These are phyloP conservation scores for Nesogale talazaci DNA, from an alignment of 2,113 vertebrate genomes.

Conservation along the genomic window DNA sequence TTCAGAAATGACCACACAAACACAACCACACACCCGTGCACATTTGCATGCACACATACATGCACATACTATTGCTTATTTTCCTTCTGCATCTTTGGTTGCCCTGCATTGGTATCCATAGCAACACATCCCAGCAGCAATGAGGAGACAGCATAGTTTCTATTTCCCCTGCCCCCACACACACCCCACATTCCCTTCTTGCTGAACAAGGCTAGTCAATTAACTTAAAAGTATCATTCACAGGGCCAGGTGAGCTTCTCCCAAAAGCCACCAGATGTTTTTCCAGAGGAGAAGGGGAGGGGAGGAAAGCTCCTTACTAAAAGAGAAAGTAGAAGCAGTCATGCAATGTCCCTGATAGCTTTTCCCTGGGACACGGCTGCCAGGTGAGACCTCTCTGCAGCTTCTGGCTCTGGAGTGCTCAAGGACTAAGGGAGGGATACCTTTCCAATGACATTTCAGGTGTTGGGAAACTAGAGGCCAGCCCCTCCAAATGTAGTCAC, in stretches of 20 bases:
- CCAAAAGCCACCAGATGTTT: neutral
- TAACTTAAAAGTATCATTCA: neutral
- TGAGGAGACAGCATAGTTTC: neutral
- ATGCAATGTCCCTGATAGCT: neutral
- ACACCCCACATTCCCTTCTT: neutral
- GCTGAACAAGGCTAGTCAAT: constrained; percentile 5
- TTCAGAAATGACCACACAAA: neutral
- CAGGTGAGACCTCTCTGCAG: neutral
- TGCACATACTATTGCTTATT: neutral
- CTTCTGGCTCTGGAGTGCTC: neutral
- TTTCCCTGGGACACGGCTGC: neutral
- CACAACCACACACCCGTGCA: neutral
- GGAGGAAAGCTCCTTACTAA: neutral
- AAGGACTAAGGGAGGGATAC: neutral
- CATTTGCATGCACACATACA: neutral
- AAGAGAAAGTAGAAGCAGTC: neutral
- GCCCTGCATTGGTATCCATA: constrained; percentile 39
- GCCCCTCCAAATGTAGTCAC: neutral
- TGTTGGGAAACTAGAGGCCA: neutral
- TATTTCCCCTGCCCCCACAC: neutral
- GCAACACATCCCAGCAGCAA: constrained; percentile 18
- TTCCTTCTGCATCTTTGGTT: constrained; percentile 8
- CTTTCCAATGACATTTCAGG: neutral
- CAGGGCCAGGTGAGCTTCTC: neutral
- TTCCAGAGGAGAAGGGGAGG: neutral